Percentiles rank a stretch among this genome's conserved stretches.
Conservation (phyloP, 2,113 vertebrate genomes). For the Gopherus flavomarginatus region DNA sequence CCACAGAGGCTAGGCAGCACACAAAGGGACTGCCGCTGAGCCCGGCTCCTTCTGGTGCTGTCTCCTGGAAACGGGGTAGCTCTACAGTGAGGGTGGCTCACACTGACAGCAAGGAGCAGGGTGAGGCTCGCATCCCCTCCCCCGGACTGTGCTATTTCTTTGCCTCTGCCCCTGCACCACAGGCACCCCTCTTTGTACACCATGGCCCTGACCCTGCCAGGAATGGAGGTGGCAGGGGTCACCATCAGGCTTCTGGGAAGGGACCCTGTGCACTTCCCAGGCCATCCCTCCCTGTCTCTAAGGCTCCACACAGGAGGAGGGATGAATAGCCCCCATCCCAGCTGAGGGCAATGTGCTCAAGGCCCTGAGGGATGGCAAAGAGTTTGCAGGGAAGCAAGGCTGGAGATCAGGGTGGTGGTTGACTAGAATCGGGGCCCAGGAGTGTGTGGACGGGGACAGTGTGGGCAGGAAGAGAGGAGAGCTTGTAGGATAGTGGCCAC, state of each 20-base stretch:
- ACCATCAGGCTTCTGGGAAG: neutral
- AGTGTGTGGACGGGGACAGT: neutral
- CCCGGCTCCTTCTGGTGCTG: neutral
- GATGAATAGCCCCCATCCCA: neutral
- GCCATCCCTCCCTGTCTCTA: neutral
- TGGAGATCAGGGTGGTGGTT: neutral
- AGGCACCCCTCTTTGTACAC: neutral
- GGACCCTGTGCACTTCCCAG: neutral
- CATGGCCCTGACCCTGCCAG: neutral
- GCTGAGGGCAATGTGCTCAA: neutral
- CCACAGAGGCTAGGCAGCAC: neutral
- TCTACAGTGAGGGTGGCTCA: neutral
- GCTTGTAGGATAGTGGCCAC: neutral
- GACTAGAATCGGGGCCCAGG: neutral
- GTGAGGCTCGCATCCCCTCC: neutral
- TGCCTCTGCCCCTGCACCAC: neutral
- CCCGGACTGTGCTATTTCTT: neutral
- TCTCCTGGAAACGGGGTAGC: neutral
- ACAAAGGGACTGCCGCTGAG: too few relatives aligned
- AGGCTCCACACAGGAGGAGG: neutral
- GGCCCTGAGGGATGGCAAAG: neutral
- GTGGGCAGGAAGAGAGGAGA: neutral
- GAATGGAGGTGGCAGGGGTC: neutral
- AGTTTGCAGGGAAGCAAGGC: neutral
- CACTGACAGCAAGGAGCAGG: neutral